Evolutionary conservation across 2,797 vertebrate genomes (phyloP).

Genomic region (Melanotaenia boesemani): DNA sequence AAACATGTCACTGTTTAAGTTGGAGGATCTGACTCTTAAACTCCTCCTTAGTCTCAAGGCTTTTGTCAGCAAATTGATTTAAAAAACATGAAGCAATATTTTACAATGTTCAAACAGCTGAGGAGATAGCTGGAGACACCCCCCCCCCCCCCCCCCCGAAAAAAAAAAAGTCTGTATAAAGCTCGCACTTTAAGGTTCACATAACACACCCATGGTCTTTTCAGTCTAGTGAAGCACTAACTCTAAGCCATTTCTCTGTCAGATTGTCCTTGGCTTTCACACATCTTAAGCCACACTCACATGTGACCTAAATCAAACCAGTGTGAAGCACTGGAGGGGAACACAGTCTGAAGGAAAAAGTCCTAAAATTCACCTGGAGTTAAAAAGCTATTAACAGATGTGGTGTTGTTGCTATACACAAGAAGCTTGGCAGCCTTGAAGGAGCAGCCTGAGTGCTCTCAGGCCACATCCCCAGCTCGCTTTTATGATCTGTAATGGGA

Average conservation of each 20-base stretch:
- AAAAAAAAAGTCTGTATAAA: background rate
- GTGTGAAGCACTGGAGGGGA: constrained; percentile 31
- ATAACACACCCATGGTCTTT: constrained; percentile 44
- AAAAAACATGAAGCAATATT: too few species aligned
- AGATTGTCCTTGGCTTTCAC: constrained; percentile 46
- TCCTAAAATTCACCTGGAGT: constrained; percentile 62
- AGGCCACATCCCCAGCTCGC: constrained; percentile 72
- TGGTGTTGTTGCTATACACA: constrained; percentile 40
- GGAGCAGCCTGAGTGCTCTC: constrained; percentile 66
- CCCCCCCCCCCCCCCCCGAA: too few species aligned
- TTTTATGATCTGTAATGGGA: constrained; percentile 81
- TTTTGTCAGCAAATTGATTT: too few species aligned
- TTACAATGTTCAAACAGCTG: background rate
- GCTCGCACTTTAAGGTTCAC: constrained; percentile 13
- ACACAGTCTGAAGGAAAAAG: constrained; percentile 23
- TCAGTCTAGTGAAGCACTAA: constrained; percentile 45
- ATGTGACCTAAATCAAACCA: constrained; percentile 44
- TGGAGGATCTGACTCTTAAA: too few species aligned
- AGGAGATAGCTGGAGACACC: background rate
- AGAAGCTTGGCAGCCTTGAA: constrained; percentile 41
- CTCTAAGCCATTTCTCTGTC: constrained; percentile 41
- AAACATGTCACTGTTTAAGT: too few species aligned
- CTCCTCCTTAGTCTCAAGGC: too few species aligned
- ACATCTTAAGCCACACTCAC: constrained; percentile 46
- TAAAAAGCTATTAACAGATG: constrained; percentile 64